Percentiles rank a stretch among this genome's conserved stretches.
Conservation (phyloP, 2,113 vertebrate species). For the Jacana jacana region DNA sequence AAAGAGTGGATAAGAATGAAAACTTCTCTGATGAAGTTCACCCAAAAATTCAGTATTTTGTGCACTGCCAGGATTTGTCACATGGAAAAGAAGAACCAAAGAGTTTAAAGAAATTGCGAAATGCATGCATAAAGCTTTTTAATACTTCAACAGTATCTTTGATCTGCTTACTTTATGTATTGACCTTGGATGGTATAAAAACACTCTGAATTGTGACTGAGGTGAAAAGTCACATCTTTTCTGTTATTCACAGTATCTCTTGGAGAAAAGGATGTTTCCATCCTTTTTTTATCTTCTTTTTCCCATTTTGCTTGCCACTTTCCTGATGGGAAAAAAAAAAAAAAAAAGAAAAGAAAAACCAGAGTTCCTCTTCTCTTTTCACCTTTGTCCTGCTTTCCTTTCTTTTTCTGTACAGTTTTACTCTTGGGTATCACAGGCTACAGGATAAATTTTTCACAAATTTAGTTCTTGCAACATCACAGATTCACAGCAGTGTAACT, state of each 20-base stretch:
- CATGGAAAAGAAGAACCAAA: background rate
- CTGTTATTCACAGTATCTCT: background rate
- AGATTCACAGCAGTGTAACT: background rate
- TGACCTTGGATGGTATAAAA: background rate
- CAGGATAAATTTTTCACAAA: background rate
- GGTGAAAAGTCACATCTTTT: background rate
- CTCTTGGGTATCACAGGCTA: background rate
- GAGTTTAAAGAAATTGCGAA: background rate
- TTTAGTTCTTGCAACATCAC: background rate
- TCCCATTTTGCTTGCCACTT: background rate
- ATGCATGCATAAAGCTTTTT: background rate
- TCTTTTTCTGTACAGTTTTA: background rate
- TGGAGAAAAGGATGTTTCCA: background rate
- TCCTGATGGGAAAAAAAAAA: background rate
- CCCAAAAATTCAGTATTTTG: background rate
- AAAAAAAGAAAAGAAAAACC: background rate
- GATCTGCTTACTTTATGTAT: background rate
- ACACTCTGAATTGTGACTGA: background rate
- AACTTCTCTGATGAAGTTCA: background rate
- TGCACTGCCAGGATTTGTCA: background rate
- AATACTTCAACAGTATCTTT: background rate
- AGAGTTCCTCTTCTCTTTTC: background rate
- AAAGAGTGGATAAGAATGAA: background rate
- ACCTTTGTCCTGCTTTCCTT: background rate
- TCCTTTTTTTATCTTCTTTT: background rate